Evolutionary conservation across 2,888 invertebrate genomes (phyloP).

Genomic region (Mesoligia furuncula): DNA sequence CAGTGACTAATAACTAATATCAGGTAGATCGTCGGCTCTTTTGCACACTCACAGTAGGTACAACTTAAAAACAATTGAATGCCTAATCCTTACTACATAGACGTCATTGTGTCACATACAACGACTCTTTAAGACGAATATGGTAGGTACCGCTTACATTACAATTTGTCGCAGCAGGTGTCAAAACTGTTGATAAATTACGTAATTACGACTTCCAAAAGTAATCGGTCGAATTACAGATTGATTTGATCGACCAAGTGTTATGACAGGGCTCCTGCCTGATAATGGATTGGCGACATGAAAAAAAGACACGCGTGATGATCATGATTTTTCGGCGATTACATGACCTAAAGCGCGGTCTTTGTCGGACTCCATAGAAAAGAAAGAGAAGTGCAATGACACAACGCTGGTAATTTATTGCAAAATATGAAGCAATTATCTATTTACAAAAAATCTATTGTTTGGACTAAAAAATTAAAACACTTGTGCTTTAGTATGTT

Average conservation of each 20-base stretch:
- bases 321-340: not conserved
- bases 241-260: not conserved
- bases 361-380: too few relatives aligned
- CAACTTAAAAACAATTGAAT: constrained; percentile 30
- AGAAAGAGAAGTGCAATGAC: too few relatives aligned
- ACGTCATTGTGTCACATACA: not conserved
- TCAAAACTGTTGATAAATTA: constrained; percentile 19
- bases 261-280: not conserved
- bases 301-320: not conserved
- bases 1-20: not conserved
- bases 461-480: too few relatives aligned
- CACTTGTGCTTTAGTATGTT: too few relatives aligned
- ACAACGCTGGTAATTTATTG: too few relatives aligned
- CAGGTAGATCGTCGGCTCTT: not conserved
- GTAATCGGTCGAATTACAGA: constrained; percentile 12
- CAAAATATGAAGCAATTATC: too few relatives aligned
- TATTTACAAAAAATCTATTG: too few relatives aligned
- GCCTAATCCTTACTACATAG: constrained; percentile 9
- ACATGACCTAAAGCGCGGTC: too few relatives aligned
- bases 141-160: constrained; percentile 25
- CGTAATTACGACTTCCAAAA: constrained; percentile 25
- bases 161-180: constrained; percentile 20
- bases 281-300: not conserved
- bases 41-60: constrained; percentile 6
- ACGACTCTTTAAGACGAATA: constrained; percentile 19